A percentile compares a stretch with the other conserved stretches of the same genome.
phyloP scores from a whole-genome alignment of 2,113 vertebrate species.

The Calonectris borealis region DNA sequence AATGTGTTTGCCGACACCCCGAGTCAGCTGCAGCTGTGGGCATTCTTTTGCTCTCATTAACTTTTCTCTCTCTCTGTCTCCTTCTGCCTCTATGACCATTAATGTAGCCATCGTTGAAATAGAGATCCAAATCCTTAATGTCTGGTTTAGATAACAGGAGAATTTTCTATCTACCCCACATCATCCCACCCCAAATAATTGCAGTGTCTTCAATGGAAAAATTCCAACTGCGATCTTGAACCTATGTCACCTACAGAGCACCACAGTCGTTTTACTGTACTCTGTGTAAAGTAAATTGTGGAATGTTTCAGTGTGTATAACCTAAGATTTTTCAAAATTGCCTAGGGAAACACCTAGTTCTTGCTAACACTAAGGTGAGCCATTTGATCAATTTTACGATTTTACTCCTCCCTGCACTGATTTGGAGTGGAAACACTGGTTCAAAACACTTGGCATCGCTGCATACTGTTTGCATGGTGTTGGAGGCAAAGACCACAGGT shows the following conservation, averaged over 20 bases:
- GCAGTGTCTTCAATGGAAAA: background rate
- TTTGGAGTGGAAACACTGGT: background rate
- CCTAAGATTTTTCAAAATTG: background rate
- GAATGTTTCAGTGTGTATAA: background rate
- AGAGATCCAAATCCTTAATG: background rate
- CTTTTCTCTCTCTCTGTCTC: background rate
- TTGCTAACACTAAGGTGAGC: background rate
- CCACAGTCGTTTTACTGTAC: background rate
- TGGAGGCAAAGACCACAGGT: background rate
- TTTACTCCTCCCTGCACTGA: background rate
- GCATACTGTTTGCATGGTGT: background rate
- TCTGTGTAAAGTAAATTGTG: background rate
- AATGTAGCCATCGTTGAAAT: background rate
- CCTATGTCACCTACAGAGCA: background rate
- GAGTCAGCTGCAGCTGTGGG: background rate
- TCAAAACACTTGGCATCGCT: background rate
- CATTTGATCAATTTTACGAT: background rate
- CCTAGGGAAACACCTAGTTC: background rate
- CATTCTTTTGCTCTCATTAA: background rate
- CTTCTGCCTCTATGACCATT: background rate
- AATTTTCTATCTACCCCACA: background rate
- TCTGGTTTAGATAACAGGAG: background rate
- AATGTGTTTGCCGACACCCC: background rate
- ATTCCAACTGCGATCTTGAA: background rate
- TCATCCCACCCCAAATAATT: background rate